phyloP scores from a whole-genome alignment of 2,888 invertebrate species.

The Chironomus tentans region DNA sequence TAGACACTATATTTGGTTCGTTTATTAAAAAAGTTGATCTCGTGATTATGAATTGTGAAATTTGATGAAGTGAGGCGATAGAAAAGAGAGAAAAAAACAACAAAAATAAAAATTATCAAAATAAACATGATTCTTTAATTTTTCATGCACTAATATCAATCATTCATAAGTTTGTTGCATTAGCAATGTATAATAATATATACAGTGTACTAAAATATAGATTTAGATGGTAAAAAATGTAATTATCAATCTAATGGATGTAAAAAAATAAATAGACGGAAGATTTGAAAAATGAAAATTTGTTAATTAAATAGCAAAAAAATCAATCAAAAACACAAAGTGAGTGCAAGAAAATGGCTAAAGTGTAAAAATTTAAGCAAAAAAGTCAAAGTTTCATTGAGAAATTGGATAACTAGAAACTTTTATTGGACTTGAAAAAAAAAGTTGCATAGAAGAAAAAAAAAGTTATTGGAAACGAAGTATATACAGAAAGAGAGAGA shows the following conservation, averaged over 20 bases:
- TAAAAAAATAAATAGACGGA: neutral
- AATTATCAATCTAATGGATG: neutral
- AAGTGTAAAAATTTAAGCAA: neutral
- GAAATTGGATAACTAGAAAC: neutral
- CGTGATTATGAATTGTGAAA: conserved; percentile 14
- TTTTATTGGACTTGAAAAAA: neutral
- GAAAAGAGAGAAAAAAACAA: conserved; percentile 25
- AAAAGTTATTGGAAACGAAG: neutral
- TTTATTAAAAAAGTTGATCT: neutral
- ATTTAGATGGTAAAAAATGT: neutral
- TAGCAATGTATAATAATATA: neutral
- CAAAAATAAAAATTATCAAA: conserved; percentile 26
- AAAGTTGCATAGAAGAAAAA: neutral
- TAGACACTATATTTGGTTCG: neutral
- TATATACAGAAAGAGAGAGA: neutral
- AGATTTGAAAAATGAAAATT: conserved; percentile 12
- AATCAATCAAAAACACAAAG: neutral
- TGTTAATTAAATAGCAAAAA: conserved; percentile 16
- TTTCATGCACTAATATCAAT: neutral
- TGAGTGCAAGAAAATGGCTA: neutral
- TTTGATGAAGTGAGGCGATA: neutral
- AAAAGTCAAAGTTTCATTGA: conserved; percentile 14
- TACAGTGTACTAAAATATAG: neutral
- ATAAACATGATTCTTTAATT: conserved; percentile 22
- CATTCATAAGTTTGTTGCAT: neutral